Base-by-base conservation (phyloP, 2,888 invertebrate genomes). In the Bhutanitis thaidina region DNA sequence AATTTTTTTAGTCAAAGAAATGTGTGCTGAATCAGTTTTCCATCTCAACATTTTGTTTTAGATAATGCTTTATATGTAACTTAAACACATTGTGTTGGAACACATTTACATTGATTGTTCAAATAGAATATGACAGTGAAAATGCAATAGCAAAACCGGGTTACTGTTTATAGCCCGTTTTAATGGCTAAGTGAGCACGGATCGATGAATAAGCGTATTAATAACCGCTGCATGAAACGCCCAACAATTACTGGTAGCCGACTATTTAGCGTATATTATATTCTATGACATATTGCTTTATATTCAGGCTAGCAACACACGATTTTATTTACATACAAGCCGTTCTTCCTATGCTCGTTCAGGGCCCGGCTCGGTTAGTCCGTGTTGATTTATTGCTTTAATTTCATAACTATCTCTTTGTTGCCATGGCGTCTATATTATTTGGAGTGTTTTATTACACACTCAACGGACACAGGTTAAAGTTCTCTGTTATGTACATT, bases 361-460 rank as follows among this genome's bases (percentile, higher is more conserved):
- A 80, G 77, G 67, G 77, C 72, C 69, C 67, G 70, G 71, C 71
- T 63, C 68, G 71, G 70, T 69, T 74, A 67, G 68, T 64, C 65
- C 71, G 69, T 62, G 70, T 75, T 85, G 87, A 89, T 88, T 88
- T 88, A 88, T 88, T 71, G 79, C 77, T 77, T 85, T 87, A 87
- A 88, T 88, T 88, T 89, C 85, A 85, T 87, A 88, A 88, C 86
- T 86, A 83, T 81, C 86, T 87, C 84, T 86, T 87, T 87, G 87
- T 88, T 84, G 77, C 73, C 71, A 67, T 64, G 69, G 66, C 76
- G 72, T 82, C 78, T 59, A 59, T 62, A 59, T 54, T 57, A 62
- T 60, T 53, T 27, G 13, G 16, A 49, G 36, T 43, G 14, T 46
- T 40, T 37, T 55, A 58, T 60, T 57, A 55, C 56, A 49, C 20